Conservation (phyloP, 2,797 vertebrate species). For the Chiroxiphia lanceolata region DNA sequence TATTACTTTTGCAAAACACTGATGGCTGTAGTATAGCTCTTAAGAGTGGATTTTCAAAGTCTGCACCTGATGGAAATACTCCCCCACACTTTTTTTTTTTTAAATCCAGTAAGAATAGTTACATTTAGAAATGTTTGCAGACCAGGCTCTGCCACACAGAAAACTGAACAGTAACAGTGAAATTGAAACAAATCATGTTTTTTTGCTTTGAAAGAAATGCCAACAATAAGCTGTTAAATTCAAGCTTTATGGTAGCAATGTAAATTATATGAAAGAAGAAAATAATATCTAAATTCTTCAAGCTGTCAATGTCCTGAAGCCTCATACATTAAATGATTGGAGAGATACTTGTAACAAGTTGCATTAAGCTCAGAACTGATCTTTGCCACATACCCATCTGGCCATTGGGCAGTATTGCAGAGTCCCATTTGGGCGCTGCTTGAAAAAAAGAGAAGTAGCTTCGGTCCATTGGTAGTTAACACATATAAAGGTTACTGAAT, state of each 20-base stretch:
- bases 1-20: background rate
- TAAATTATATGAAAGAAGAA: background rate
- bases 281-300: background rate
- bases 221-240: background rate
- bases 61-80: background rate
- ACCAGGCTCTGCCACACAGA: background rate
- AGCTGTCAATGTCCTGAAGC: background rate
- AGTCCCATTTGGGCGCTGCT: background rate
- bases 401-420: background rate
- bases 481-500: background rate
- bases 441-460: background rate
- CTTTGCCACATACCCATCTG: background rate
- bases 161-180: background rate
- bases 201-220: background rate
- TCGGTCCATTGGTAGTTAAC: constrained; percentile 2
- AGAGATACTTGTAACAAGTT: background rate
- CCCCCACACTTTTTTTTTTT: background rate
- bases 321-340: background rate
- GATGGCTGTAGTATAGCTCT: background rate
- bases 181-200: background rate
- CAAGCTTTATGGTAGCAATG: background rate
- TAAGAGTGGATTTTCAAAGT: background rate
- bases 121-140: background rate
- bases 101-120: background rate
- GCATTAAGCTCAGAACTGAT: background rate